Evolutionary conservation across 2,797 vertebrate genomes (phyloP), one percentile per base, ranked within the genome.

Genomic region (Pempheris klunzingeri): DNA sequence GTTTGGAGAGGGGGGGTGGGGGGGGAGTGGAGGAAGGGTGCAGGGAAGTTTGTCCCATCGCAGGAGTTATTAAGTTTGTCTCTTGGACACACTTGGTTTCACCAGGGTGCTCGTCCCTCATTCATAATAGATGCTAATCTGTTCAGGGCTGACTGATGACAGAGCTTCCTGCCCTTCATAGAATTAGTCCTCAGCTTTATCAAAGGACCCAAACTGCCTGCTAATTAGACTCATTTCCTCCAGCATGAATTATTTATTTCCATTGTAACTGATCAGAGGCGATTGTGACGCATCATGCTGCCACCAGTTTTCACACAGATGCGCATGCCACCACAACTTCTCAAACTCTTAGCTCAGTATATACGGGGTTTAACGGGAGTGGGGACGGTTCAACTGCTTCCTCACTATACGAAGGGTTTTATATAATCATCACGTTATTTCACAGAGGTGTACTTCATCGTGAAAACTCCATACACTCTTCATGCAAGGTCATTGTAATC

Each of bases 221-320:
- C 97, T 99, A 99, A 99, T 99, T 98, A 98, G 96, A 97, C 96
- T 97, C 96, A 97, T 98, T 97, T 97, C 95, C 95, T 96, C 93
- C 95, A 94, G 96, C 97, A 98, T 98, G 97, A 98, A 98, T 98
- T 98, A 98, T 98, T 98, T 97, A 97, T 97, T 96, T 96, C 95
- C 95, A 97, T 96, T 97, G 97, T 97, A 97, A 97, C 96, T 93
- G 96, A 98, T 97, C 95, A 95, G 95, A 96, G 96, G 96, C 95
- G 95, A 97, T 96, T 96, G 96, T 96, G 96, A 97, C 96, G 96
- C 96, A 96, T 96, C 97, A 93, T 93, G 95, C 96, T 94, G 95
- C 96, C 96, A 93, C 95, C 96, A 94, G 95, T 95, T 96, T 91
- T 96, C 95, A 95, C 94, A 96, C 96, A 96, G 96, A 96, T 96